Conservation (phyloP, 2,797 vertebrate species). For the Pipistrellus pygmaeus region DNA sequence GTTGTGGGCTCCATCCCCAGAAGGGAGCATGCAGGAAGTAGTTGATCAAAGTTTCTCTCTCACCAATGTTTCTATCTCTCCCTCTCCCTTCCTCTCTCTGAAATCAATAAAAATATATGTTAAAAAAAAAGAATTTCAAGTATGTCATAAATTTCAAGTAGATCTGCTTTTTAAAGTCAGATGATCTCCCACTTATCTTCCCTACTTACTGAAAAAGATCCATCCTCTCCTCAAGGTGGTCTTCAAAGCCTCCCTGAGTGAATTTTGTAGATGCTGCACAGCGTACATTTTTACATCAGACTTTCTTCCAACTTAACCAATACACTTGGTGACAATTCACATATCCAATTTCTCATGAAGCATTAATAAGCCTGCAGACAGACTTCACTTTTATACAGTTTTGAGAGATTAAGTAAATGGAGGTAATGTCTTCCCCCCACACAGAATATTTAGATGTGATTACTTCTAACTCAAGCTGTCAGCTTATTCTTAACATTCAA, state of each 20-base stretch:
- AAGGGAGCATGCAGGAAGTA: too few relatives aligned
- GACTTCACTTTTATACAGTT: slow-evolving; percentile 35
- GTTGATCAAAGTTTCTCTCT: too few relatives aligned
- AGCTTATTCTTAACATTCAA: slow-evolving; percentile 80
- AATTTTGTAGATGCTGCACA: not conserved
- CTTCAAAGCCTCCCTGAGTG: not conserved
- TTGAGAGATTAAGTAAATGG: slow-evolving; percentile 60
- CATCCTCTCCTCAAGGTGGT: not conserved
- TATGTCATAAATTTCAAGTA: not conserved
- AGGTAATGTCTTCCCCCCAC: slow-evolving; percentile 39
- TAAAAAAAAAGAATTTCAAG: not conserved
- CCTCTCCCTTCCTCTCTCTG: too few relatives aligned
- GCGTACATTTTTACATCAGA: not conserved
- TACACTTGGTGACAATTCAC: not conserved
- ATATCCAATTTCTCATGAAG: slow-evolving; percentile 17
- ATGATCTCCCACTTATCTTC: not conserved
- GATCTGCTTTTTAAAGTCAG: slow-evolving; percentile 7
- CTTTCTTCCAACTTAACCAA: not conserved
- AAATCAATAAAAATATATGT: too few relatives aligned
- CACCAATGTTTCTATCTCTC: too few relatives aligned
- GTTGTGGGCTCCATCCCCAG: too few relatives aligned
- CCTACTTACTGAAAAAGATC: slow-evolving; percentile 15
- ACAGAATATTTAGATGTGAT: slow-evolving; percentile 74
- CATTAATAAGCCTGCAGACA: not conserved
- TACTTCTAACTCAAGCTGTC: slow-evolving; percentile 76